Evolutionary conservation across 2,113 vertebrate species (phyloP).

Genomic region (Pseudorasbora parva): DNA sequence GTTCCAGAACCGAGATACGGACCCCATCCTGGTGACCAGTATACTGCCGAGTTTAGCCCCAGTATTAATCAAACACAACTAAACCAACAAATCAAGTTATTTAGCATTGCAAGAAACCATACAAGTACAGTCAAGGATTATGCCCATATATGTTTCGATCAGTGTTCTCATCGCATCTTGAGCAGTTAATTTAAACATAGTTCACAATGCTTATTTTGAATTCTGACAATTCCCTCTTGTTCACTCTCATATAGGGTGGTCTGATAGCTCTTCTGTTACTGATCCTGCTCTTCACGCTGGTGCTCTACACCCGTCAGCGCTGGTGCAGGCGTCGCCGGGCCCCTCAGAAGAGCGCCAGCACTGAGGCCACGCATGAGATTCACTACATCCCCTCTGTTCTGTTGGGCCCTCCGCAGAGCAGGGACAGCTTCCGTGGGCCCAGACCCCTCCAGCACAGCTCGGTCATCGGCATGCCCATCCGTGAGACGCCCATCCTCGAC

Average conservation of each 20-base stretch:
- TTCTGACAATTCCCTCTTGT: constrained; percentile 3
- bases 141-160: background rate
- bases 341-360: constrained; percentile 96
- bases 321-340: constrained; percentile 92
- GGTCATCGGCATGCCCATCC: constrained; percentile 93
- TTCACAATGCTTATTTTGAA: no score
- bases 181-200: background rate
- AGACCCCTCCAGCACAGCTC: constrained; percentile 88
- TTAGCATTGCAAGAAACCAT: background rate
- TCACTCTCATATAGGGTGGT: constrained; percentile 81
- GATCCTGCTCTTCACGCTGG: constrained; percentile 92
- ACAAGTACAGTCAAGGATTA: no score
- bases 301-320: constrained; percentile 90
- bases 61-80: background rate
- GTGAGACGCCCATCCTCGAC: constrained; percentile 95
- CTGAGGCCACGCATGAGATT: constrained; percentile 96
- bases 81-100: background rate
- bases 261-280: constrained; percentile 92
- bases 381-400: constrained; percentile 98
- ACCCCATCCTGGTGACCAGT: background rate
- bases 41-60: no score
- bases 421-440: constrained; percentile 86
- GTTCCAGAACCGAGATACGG: background rate
- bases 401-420: constrained; percentile 89
- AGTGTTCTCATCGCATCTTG: background rate